phyloP scores from a whole-genome alignment of 30 jellyfish, hydroid and myxozoan species.

The Aurelia aurita region DNA sequence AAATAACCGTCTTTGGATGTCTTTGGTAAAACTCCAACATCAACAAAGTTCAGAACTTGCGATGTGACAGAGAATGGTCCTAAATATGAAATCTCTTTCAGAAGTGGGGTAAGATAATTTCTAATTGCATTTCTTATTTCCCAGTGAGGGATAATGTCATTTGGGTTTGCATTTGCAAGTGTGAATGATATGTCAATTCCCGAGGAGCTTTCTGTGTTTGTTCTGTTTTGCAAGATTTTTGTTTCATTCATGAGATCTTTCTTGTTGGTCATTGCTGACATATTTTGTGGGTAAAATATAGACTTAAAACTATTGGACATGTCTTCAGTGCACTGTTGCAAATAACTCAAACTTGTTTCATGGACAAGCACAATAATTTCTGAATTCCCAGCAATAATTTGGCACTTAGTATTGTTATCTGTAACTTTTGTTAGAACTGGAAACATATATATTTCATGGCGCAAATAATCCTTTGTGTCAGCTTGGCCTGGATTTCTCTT shows the following conservation, averaged over 20 bases:
- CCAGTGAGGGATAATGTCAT: constrained; percentile 69
- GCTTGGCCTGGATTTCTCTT: no score
- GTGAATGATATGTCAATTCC: constrained; percentile 77
- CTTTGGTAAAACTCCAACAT: constrained; percentile 68
- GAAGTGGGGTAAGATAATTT: constrained; percentile 47
- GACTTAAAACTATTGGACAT: no score
- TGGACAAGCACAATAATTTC: no score
- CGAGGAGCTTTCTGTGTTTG: constrained; percentile 36
- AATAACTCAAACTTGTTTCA: no score
- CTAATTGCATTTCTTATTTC: constrained; percentile 58
- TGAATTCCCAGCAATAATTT: no score
- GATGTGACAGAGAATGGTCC: constrained; percentile 82
- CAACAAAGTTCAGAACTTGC: constrained; percentile 83
- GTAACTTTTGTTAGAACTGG: no score
- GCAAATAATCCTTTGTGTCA: no score
- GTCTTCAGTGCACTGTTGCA: no score
- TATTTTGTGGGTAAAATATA: no score
- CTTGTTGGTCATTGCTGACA: neutral
- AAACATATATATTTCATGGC: no score
- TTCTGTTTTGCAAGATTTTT: neutral
- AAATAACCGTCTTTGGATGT: constrained; percentile 39
- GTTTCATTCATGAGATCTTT: neutral
- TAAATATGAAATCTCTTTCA: constrained; percentile 27
- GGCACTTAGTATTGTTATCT: no score
- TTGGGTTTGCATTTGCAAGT: constrained; percentile 86